phyloP scores from a whole-genome alignment of 2,797 vertebrate species.

The Mycteria americana region DNA sequence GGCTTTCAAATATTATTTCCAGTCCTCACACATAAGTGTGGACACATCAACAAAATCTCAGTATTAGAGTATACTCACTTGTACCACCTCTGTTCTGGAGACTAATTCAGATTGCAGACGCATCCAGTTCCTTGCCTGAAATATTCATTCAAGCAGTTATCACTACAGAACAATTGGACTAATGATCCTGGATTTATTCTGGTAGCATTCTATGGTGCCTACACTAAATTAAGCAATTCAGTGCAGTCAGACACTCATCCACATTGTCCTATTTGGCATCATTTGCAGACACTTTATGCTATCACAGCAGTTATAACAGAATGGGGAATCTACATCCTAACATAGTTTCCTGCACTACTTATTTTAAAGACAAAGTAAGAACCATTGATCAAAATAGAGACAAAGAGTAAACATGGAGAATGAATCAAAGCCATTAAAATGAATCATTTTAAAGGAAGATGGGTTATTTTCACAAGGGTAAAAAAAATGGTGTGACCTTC shows the following conservation, averaged over 20 bases:
- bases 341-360: background rate
- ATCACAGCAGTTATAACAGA: background rate
- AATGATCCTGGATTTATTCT: constrained; percentile 6
- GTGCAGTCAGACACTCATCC: background rate
- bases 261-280: background rate
- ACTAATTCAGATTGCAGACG: background rate
- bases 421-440: background rate
- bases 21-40: background rate
- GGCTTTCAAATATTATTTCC: background rate
- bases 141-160: background rate
- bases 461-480: background rate
- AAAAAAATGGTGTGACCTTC: background rate
- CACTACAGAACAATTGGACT: background rate
- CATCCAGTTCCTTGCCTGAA: background rate
- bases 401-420: background rate
- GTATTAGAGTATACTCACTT: background rate
- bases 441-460: background rate
- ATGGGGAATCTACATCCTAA: background rate
- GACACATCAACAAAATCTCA: background rate
- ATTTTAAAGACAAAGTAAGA: background rate
- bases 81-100: background rate
- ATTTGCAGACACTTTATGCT: background rate
- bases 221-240: background rate
- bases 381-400: background rate
- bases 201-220: background rate